Conservation (phyloP, 2,113 vertebrate species). For the Chionodraco myersi region DNA sequence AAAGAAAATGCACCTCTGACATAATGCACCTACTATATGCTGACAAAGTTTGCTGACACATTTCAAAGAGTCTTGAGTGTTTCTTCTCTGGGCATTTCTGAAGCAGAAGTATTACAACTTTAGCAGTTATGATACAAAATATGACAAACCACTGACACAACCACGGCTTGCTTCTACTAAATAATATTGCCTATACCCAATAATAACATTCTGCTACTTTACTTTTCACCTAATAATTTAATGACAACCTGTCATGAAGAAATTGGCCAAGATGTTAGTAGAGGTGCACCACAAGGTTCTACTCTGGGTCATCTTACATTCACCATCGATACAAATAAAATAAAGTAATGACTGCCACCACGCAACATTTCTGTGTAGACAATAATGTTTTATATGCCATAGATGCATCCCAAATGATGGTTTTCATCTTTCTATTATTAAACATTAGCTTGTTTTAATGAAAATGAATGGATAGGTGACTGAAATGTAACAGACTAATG, state of each 20-base stretch:
- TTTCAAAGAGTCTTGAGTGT: not conserved
- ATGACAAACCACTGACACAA: not conserved
- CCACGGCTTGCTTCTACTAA: not conserved
- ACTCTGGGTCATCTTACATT: not conserved
- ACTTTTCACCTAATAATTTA: not conserved
- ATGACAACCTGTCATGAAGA: not conserved
- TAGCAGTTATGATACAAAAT: not conserved
- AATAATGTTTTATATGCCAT: not conserved
- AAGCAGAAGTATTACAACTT: not conserved
- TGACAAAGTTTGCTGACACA: not conserved
- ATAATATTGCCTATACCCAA: not conserved
- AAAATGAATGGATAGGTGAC: no score
- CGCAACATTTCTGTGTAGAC: not conserved
- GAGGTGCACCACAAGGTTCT: not conserved
- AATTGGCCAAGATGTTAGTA: not conserved
- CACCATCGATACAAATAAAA: not conserved
- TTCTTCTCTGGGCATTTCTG: no score
- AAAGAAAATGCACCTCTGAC: no score
- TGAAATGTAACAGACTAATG: not conserved
- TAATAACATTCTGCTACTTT: not conserved
- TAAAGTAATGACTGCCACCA: not conserved
- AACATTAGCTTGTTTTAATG: no score
- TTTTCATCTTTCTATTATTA: not conserved
- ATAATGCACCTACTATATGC: no score
- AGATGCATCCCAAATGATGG: not conserved